Evolutionary conservation across 1,140 invertebrate genomes (phyloP).

Genomic region (Triops cancriformis): DNA sequence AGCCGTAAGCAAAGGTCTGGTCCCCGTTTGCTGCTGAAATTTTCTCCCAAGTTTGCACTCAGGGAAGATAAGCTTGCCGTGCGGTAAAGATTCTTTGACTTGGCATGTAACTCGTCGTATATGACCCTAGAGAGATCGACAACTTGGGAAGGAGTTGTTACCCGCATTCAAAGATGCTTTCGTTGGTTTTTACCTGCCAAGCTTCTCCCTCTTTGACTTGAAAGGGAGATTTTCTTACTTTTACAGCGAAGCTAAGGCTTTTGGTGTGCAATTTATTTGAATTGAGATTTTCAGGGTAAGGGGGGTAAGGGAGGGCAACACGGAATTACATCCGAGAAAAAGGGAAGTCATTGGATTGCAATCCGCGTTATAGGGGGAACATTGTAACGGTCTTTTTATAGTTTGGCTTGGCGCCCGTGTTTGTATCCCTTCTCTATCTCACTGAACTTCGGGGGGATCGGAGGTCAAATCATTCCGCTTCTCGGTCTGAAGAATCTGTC

Average conservation of each 20-base stretch:
- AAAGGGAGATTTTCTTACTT: not conserved
- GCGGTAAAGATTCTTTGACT: not conserved
- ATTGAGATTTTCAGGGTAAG: not conserved
- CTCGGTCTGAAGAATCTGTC: conserved; percentile 5
- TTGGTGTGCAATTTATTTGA: not conserved
- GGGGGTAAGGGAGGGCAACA: too few species aligned
- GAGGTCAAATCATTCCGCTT: conserved; percentile 10
- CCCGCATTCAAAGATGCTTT: not conserved
- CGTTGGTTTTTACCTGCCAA: not conserved
- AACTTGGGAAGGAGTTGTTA: not conserved
- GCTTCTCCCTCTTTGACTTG: not conserved
- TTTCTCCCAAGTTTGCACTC: not conserved
- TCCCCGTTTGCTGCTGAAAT: not conserved
- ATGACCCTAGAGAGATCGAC: not conserved
- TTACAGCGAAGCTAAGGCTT: not conserved
- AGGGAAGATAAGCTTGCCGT: not conserved
- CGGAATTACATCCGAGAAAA: not conserved
- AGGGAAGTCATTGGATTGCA: conserved; percentile 10
- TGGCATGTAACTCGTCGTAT: not conserved
- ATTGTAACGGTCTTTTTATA: not conserved
- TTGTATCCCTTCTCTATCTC: not conserved
- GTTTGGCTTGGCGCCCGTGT: conserved; percentile 8
- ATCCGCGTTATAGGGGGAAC: not conserved
- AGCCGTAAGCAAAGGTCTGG: not conserved
- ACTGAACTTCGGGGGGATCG: not conserved